phyloP scores from a whole-genome alignment of 2,797 vertebrate species.

The Helarctos malayanus region DNA sequence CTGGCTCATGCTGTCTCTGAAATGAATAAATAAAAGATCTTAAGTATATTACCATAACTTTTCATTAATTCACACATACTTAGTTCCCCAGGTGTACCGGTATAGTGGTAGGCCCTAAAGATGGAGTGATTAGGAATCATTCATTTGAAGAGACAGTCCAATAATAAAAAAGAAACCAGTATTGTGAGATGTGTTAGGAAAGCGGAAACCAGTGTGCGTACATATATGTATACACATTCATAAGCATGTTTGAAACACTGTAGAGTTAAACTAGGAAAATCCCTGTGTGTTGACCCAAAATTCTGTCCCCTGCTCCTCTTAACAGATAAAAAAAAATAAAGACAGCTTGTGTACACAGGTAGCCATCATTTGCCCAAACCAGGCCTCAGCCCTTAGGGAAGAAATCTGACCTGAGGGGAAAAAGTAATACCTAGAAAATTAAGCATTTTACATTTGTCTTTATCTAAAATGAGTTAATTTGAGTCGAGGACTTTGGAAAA shows the following conservation, averaged over 20 bases:
- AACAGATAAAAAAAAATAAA: neutral
- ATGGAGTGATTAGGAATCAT: neutral
- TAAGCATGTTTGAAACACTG: neutral
- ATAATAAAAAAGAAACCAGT: neutral
- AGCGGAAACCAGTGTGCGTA: neutral
- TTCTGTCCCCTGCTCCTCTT: neutral
- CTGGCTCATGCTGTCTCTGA: rapidly evolving
- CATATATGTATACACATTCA: neutral
- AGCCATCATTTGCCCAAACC: neutral
- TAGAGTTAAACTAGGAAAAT: neutral
- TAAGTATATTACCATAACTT: neutral
- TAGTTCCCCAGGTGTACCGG: neutral
- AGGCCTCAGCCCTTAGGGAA: neutral
- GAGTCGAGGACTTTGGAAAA: neutral
- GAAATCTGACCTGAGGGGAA: neutral
- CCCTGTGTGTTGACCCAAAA: neutral
- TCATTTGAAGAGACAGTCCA: neutral
- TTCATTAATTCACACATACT: neutral
- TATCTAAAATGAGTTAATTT: neutral
- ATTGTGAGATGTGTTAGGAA: neutral
- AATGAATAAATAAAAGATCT: neutral
- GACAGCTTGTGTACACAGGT: neutral
- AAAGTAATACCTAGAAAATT: neutral
- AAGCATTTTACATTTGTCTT: neutral
- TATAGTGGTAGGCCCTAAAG: neutral